Evolutionary conservation across 1,140 invertebrate genomes (phyloP).

Genomic region (Leptopilina boulardi): DNA sequence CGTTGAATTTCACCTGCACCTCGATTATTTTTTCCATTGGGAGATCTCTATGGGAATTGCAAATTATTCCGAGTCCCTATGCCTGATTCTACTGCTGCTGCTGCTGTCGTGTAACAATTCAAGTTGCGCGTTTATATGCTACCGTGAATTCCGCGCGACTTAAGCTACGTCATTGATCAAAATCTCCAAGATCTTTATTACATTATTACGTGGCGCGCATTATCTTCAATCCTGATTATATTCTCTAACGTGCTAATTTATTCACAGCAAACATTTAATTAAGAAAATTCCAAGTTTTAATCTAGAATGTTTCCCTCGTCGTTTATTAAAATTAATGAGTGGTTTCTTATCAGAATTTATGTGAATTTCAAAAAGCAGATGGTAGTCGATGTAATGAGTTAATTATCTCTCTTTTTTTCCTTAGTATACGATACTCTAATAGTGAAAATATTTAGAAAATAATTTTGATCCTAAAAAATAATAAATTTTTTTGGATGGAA

Average conservation of each 20-base stretch:
- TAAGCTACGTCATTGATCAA: conserved; percentile 19
- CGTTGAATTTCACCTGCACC: conserved; percentile 3
- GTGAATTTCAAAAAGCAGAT: not conserved
- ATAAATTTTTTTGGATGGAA: not conserved
- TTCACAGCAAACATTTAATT: conserved; percentile 13
- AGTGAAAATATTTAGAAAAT: not conserved
- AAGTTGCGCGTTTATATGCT: not conserved
- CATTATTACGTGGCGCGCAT: not conserved
- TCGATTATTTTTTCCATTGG: not conserved
- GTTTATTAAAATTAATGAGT: not conserved
- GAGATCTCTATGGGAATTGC: not conserved
- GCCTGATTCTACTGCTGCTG: too few relatives aligned
- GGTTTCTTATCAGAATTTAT: not conserved
- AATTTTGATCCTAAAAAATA: not conserved
- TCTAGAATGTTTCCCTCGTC: not conserved
- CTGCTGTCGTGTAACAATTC: conserved; percentile 23
- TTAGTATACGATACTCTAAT: not conserved
- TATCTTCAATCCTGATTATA: not conserved
- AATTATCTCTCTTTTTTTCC: not conserved
- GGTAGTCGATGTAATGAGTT: not conserved
- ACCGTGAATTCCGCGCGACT: conserved; percentile 11
- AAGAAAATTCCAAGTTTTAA: not conserved
- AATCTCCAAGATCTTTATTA: conserved; percentile 18
- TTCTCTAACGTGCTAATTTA: conserved; percentile 2
- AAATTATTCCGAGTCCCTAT: not conserved